phyloP scores from a whole-genome alignment of 2,113 vertebrate genomes.

The Excalfactoria chinensis region DNA sequence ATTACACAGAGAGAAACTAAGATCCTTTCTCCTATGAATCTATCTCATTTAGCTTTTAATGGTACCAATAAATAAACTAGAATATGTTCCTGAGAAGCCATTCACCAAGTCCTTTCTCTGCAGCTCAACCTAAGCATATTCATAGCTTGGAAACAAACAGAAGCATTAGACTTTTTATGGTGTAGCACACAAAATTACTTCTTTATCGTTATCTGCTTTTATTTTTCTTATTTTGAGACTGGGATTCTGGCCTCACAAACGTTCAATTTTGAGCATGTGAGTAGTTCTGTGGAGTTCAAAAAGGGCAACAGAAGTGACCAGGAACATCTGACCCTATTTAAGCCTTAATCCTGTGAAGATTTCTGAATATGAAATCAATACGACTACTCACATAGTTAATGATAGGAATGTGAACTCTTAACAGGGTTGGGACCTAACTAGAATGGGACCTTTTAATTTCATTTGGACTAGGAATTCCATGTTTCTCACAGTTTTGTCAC shows the following conservation, averaged over 20 bases:
- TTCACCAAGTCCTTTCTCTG: neutral
- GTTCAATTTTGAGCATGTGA: conserved; percentile 24
- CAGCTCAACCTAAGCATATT: neutral
- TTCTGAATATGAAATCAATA: conserved; percentile 62
- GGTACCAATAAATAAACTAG: neutral
- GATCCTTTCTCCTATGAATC: neutral
- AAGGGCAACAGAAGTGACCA: conserved; percentile 28
- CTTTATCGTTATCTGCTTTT: neutral
- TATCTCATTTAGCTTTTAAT: neutral
- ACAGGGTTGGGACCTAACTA: neutral
- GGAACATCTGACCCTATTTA: conserved; percentile 48
- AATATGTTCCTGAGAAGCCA: neutral
- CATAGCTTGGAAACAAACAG: neutral
- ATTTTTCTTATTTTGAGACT: neutral
- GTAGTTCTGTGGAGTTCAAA: conserved; percentile 16
- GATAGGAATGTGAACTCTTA: conserved; percentile 51
- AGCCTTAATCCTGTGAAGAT: conserved; percentile 35
- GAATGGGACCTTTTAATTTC: neutral
- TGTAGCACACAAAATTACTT: neutral
- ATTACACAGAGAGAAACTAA: accelerated
- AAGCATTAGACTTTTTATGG: neutral
- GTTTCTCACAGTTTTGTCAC: conserved; percentile 30
- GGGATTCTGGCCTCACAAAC: neutral
- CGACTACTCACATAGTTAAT: conserved; percentile 15
- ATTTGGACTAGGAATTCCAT: conserved; percentile 14